phyloP scores from a whole-genome alignment of 64 coral and sea anemone species.

The Orbicella faveolata region DNA sequence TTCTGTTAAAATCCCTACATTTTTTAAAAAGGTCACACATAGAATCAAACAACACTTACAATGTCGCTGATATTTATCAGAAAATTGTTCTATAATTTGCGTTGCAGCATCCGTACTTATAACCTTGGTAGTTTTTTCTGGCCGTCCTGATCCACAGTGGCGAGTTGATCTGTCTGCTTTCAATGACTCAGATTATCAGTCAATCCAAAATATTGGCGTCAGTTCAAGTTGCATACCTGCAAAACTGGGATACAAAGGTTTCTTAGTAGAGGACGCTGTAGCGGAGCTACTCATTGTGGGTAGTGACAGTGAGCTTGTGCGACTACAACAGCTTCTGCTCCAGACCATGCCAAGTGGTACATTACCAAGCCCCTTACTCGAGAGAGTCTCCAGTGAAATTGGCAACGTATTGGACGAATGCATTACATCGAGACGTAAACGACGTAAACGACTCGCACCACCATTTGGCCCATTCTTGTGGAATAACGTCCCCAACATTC shows the following conservation, averaged over 20 bases:
- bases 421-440: not conserved
- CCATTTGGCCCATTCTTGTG: not conserved
- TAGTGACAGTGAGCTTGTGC: not conserved
- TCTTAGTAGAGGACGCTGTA: not conserved
- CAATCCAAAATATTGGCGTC: not conserved
- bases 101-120: not conserved
- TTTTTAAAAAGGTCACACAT: no score
- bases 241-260: constrained; percentile 6
- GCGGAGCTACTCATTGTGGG: not conserved
- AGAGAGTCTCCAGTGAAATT: not conserved
- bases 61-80: no score
- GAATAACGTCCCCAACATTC: not conserved
- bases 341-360: not conserved
- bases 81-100: no score
- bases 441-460: not conserved
- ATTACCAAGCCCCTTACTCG: not conserved
- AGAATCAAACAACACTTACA: no score
- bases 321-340: not conserved
- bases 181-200: no score
- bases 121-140: constrained; percentile 1
- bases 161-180: not conserved
- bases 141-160: not conserved
- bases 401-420: not conserved
- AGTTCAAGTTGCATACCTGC: not conserved
- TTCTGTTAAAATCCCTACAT: no score